Evolutionary conservation across 2,888 invertebrate genomes (phyloP).

Genomic region (Loripinus fragilis): DNA sequence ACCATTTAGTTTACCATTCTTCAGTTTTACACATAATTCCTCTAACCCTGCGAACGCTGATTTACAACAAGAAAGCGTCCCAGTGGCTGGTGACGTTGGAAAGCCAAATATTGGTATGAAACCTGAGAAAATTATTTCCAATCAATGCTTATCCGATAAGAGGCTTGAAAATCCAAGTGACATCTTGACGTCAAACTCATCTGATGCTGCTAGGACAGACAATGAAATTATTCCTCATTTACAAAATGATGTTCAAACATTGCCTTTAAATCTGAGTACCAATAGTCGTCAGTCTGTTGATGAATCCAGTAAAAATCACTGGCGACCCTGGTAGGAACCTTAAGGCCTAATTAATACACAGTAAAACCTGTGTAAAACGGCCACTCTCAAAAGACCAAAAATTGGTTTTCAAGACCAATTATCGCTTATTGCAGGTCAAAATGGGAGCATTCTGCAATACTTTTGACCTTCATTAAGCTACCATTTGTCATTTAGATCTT

Average conservation of each 20-base stretch:
- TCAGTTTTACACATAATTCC: not conserved
- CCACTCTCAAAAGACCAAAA: too few relatives aligned
- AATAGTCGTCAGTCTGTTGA: not conserved
- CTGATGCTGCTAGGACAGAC: not conserved
- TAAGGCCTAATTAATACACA: too few relatives aligned
- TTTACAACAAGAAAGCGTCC: not conserved
- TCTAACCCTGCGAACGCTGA: not conserved
- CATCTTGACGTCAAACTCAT: not conserved
- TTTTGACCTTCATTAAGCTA: too few relatives aligned
- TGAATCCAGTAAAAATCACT: not conserved
- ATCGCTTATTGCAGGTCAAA: too few relatives aligned
- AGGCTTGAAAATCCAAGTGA: not conserved
- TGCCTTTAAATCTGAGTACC: not conserved
- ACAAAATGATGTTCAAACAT: not conserved
- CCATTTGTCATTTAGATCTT: too few relatives aligned
- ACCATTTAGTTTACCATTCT: not conserved
- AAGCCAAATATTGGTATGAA: too few relatives aligned
- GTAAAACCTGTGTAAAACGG: too few relatives aligned
- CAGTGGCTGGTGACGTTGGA: too few relatives aligned
- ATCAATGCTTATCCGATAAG: too few relatives aligned
- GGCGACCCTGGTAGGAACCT: not conserved
- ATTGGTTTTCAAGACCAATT: too few relatives aligned
- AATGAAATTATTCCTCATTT: not conserved
- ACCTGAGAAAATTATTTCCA: too few relatives aligned
- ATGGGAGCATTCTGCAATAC: too few relatives aligned